Base-by-base conservation (phyloP, 1,140 invertebrate species). In the Arion vulgaris region DNA sequence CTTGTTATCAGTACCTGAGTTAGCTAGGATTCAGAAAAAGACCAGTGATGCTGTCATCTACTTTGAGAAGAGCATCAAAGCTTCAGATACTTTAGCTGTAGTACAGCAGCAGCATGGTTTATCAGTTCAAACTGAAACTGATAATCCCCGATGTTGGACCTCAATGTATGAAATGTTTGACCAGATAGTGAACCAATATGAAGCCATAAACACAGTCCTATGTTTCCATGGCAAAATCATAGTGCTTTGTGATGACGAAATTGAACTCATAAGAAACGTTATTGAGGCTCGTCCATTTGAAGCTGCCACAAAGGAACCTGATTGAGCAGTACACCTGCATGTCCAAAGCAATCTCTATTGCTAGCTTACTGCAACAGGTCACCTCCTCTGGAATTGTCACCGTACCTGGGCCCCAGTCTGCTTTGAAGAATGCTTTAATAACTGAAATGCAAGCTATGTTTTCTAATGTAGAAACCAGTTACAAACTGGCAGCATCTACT, bases 391-490 rank as follows among this genome's bases (percentile, higher is more conserved):
- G 80, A 15, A 81, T 81, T 41, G 71, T 23, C 41, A 72, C 49
- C 32, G 32, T 69, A 19, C 57, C 80, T n/a, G 80, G 80, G 23
- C 80, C 80, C 0, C 80, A 81, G 80, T 72, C 80, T 23, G 80
- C 80, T 9, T 38, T 81, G 49, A 81, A 81, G 45, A 81, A 62
- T 81, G 80, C 80, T n/a, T 71, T 81, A n/a, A 62, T 81, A 34
- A 41, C 49, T 11, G 69, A 81, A 11, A 81, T 81, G 80, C 80
- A 81, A 49, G n/a, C 72, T 13, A 69, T 57, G 26, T 81, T 81
- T 39, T 15, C 71, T 34, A 74, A 74, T 32, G 36, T 81, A 17
- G 80, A 81, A 69, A 81, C 53, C 69, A 73, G 36, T 19, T 72
- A 74, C 26, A 73, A 41, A 28, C 71, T 74, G 17, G 68, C 80